phyloP scores from a whole-genome alignment of 2,797 vertebrate genomes.

The Harpagifer antarcticus region DNA sequence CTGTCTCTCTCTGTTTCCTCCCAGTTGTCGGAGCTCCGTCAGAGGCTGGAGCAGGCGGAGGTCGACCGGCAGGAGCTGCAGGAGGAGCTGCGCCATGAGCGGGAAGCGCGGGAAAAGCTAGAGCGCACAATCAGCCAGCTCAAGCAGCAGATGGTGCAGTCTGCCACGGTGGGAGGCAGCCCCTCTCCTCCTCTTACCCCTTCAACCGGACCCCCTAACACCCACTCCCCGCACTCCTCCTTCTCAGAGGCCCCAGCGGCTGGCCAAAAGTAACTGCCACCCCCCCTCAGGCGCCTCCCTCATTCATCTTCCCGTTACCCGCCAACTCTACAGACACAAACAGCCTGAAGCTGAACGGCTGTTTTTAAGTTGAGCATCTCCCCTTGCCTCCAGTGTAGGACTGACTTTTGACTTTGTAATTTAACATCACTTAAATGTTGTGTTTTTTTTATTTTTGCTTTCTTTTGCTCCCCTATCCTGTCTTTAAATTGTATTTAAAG shows the following conservation, averaged over 20 bases:
- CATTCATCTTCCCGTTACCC: slow-evolving; percentile 51
- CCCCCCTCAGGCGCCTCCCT: slow-evolving; percentile 38
- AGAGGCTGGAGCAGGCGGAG: slow-evolving; percentile 92
- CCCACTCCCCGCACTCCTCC: slow-evolving; percentile 70
- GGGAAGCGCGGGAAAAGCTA: slow-evolving; percentile 93
- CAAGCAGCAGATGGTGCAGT: slow-evolving; percentile 87
- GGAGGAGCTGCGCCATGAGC: slow-evolving; percentile 92
- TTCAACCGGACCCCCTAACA: slow-evolving; percentile 72
- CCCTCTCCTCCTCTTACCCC: slow-evolving; percentile 79
- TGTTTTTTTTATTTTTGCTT: slow-evolving; percentile 44
- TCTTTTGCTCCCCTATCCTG: slow-evolving; percentile 36
- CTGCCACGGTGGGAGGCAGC: slow-evolving; percentile 74
- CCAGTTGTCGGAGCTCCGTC: slow-evolving; percentile 92
- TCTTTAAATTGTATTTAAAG: slow-evolving; percentile 81
- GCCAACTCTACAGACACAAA: slow-evolving; percentile 66
- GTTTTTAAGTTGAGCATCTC: slow-evolving; percentile 48
- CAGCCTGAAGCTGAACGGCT: slow-evolving; percentile 64
- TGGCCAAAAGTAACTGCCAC: slow-evolving; percentile 76
- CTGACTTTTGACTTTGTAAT: slow-evolving; percentile 85
- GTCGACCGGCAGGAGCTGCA: slow-evolving; percentile 94
- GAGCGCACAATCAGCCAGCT: slow-evolving; percentile 93
- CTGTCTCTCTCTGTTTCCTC: slow-evolving; percentile 14
- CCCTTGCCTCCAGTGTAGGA: slow-evolving; percentile 64
- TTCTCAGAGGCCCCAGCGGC: slow-evolving; percentile 71
- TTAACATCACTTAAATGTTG: slow-evolving; percentile 82